Conservation (phyloP, 1,140 invertebrate genomes). For the Trichogramma pretiosum region DNA sequence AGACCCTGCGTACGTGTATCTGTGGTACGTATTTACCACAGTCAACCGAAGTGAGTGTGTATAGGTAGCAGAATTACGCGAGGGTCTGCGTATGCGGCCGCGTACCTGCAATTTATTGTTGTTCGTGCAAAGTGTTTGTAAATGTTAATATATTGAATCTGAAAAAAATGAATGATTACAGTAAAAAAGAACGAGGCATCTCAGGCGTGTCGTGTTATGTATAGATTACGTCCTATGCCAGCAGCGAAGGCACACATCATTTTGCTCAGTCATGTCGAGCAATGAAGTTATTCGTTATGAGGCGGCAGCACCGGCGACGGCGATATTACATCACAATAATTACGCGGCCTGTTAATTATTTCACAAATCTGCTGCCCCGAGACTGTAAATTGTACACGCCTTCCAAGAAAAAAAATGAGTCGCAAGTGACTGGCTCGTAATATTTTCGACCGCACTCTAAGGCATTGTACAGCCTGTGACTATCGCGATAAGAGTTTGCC, state of each 20-base stretch:
- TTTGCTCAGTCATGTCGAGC: constrained; percentile 13
- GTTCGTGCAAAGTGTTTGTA: too few relatives aligned
- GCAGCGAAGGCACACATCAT: neutral
- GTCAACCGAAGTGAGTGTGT: too few relatives aligned
- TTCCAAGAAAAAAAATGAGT: constrained; percentile 6
- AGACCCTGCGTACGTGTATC: too few relatives aligned
- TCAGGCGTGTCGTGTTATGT: too few relatives aligned
- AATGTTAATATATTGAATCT: too few relatives aligned
- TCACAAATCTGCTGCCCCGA: neutral
- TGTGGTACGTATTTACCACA: too few relatives aligned
- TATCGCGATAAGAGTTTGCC: constrained; percentile 18
- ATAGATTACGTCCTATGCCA: too few relatives aligned
- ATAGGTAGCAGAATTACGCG: too few relatives aligned
- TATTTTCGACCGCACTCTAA: constrained; percentile 1
- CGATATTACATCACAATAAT: constrained; percentile 6
- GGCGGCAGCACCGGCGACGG: neutral
- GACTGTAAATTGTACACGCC: constrained; percentile 8
- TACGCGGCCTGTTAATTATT: constrained; percentile 18
- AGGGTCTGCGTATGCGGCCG: too few relatives aligned
- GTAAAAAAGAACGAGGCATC: too few relatives aligned
- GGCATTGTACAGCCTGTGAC: constrained; percentile 7
- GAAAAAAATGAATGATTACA: too few relatives aligned
- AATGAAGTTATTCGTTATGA: constrained; percentile 19
- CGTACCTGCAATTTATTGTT: too few relatives aligned
- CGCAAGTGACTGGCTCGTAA: constrained; percentile 16